These are phyloP conservation scores for Sminthurinus aureus DNA, from an alignment of 2,888 invertebrate genomes.

Conservation along the genomic window DNA sequence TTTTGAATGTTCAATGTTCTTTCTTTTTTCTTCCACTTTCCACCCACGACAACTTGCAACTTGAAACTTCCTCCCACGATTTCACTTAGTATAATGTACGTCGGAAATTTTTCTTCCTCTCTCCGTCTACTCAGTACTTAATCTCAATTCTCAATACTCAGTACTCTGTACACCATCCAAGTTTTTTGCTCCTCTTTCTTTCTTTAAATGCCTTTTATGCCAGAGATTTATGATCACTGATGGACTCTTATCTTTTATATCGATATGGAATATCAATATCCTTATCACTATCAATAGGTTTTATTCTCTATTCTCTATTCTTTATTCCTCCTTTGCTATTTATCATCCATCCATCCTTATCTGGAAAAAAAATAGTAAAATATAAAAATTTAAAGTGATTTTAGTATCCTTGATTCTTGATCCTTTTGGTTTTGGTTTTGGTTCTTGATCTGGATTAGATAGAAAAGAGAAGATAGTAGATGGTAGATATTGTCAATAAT, in stretches of 20 bases:
- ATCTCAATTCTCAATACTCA: background rate
- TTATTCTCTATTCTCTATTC: background rate
- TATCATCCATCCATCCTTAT: background rate
- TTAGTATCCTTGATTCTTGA: too few relatives aligned
- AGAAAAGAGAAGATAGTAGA: too few relatives aligned
- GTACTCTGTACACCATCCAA: background rate
- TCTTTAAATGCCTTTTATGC: background rate
- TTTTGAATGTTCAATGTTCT: background rate
- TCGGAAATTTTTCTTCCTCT: background rate
- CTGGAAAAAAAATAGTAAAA: background rate
- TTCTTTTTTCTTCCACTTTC: background rate
- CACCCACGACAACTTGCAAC: background rate
- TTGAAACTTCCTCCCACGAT: background rate
- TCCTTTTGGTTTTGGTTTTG: background rate
- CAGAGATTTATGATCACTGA: slow-evolving; percentile 25
- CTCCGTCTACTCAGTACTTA: background rate
- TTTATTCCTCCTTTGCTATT: background rate
- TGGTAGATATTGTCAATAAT: too few relatives aligned
- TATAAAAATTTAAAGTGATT: background rate
- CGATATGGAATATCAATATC: too few relatives aligned
- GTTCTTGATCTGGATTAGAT: too few relatives aligned
- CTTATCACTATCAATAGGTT: too few relatives aligned
- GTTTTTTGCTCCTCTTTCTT: background rate
- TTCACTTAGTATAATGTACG: background rate
- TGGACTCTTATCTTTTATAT: slow-evolving; percentile 21